These are phyloP conservation scores for Ara ararauna DNA, from an alignment of 2,797 vertebrate genomes.

Conservation along the genomic window DNA sequence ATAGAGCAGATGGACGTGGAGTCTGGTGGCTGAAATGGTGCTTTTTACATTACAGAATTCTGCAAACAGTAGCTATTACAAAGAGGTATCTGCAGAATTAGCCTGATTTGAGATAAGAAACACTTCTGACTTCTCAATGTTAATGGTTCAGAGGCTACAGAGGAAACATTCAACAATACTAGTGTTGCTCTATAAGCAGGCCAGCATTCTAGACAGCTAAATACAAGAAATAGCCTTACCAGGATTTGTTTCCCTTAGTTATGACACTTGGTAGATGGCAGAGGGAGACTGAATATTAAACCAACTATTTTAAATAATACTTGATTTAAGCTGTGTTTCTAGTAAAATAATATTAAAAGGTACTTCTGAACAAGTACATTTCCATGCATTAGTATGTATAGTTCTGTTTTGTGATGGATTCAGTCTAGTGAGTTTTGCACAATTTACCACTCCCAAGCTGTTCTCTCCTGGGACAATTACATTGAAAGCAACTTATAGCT, in stretches of 20 bases:
- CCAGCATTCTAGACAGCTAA: background rate
- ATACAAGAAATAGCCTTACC: background rate
- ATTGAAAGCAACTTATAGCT: background rate
- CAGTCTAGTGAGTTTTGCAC: background rate
- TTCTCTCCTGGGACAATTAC: background rate
- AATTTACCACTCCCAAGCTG: background rate
- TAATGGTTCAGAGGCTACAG: background rate
- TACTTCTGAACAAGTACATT: background rate
- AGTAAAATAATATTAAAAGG: background rate
- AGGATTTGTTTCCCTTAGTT: background rate
- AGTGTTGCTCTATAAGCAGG: background rate
- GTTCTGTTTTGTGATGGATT: background rate
- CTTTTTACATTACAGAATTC: background rate
- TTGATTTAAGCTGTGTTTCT: background rate
- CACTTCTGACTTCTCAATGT: background rate
- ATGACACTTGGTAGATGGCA: too few relatives aligned
- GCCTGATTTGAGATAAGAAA: background rate
- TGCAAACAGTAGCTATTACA: background rate
- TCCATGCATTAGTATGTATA: accelerated
- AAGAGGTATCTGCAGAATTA: background rate
- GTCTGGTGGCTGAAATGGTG: background rate
- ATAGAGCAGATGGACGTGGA: too few relatives aligned
- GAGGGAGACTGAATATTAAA: background rate
- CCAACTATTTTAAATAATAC: background rate
- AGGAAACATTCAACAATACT: background rate